A percentile compares a stretch with the other conserved stretches of the same genome.
Evolutionary conservation across 2,888 invertebrate species (phyloP).

Genomic region (Hedya salicella): DNA sequence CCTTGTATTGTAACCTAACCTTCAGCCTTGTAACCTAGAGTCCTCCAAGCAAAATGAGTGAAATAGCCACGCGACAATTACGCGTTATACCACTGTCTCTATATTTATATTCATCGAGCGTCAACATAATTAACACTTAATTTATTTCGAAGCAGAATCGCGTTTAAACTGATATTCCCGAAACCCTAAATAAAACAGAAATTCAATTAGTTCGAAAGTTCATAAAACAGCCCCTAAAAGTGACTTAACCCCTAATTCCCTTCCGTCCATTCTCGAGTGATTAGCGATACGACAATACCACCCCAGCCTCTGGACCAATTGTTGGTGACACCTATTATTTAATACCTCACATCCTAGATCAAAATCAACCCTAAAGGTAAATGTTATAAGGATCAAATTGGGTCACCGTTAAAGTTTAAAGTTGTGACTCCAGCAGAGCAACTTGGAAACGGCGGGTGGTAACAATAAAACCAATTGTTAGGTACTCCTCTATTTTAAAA

Average conservation of each 20-base stretch:
- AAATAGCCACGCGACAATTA: too few species aligned
- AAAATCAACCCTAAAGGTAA: conserved; percentile 45
- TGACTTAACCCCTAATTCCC: conserved; percentile 58
- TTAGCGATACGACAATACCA: conserved; percentile 64
- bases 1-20: too few species aligned
- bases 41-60: too few species aligned
- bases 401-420: conserved; percentile 41
- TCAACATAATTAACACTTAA: not conserved
- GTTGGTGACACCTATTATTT: conserved; percentile 76
- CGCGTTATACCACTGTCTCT: too few species aligned
- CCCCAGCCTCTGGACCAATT: conserved; percentile 65
- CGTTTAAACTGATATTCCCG: conserved; percentile 20
- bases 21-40: too few species aligned
- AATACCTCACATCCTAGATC: conserved; percentile 50
- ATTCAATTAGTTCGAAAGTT: conserved; percentile 54
- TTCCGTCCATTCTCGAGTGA: conserved; percentile 62
- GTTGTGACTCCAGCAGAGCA: conserved; percentile 52
- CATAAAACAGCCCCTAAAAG: conserved; percentile 68
- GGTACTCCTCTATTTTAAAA: conserved; percentile 63
- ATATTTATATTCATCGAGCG: too few species aligned
- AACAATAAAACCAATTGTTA: conserved; percentile 80
- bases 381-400: conserved; percentile 44
- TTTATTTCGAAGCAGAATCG: too few species aligned
- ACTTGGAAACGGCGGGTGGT: conserved; percentile 80
- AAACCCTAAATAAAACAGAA: conserved; percentile 28